These are phyloP conservation scores for Seira sanloemensis DNA, from an alignment of 2,888 invertebrate genomes.

Conservation along the genomic window DNA sequence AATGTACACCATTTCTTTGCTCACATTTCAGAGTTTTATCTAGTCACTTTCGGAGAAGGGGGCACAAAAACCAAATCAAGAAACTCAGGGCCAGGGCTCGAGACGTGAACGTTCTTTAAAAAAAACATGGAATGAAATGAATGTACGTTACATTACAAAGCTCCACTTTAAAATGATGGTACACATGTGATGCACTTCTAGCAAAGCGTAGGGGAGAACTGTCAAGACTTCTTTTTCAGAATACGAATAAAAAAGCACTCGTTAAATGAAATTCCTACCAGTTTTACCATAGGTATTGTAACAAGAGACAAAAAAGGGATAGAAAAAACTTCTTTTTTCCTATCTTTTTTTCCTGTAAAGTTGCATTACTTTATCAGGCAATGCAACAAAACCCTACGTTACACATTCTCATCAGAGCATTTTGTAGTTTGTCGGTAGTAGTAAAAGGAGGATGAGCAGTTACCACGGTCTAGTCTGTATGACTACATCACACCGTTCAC, in stretches of 20 bases:
- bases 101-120: neutral
- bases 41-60: neutral
- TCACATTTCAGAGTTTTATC: neutral
- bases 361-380: conserved; percentile 19
- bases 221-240: conserved; percentile 45
- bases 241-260: conserved; percentile 43
- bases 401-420: conserved; percentile 6
- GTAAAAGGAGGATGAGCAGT: conserved; percentile 15
- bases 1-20: too few species aligned
- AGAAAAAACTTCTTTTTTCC: conserved; percentile 32
- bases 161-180: conserved; percentile 5
- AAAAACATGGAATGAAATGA: neutral
- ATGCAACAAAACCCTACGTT: conserved; percentile 5
- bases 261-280: conserved; percentile 61
- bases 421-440: conserved; percentile 1
- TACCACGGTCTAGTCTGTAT: conserved; percentile 19
- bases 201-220: conserved; percentile 47
- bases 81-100: too few species aligned
- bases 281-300: conserved; percentile 13
- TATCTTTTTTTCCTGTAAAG: conserved; percentile 7
- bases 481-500: conserved; percentile 17
- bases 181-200: conserved; percentile 16
- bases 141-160: neutral
- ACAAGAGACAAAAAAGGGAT: conserved; percentile 20
- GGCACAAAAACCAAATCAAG: neutral